Conservation (phyloP, 2,888 invertebrate species). For the Entomobrya proxima region DNA sequence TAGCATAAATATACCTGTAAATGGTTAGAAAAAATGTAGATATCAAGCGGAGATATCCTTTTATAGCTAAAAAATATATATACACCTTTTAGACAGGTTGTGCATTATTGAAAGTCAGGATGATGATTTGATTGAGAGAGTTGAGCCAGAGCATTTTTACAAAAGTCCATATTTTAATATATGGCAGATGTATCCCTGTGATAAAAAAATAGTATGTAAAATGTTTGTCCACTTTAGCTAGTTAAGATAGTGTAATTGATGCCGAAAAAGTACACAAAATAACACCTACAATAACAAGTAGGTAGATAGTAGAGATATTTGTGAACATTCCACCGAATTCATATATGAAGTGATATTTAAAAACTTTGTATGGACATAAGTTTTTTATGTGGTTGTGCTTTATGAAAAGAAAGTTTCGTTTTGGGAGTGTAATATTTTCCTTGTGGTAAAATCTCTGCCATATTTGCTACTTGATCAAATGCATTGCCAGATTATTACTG, state of each 20-base stretch:
- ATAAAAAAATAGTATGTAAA: too few species aligned
- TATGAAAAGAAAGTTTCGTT: too few species aligned
- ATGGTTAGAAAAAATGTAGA: constrained; percentile 43
- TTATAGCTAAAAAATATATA: constrained; percentile 21
- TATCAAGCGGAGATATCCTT: constrained; percentile 22
- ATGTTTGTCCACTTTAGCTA: constrained; percentile 18
- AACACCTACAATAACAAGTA: neutral
- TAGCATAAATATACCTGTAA: constrained; percentile 27
- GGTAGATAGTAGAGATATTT: too few species aligned
- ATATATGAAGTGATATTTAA: too few species aligned
- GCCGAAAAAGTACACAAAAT: neutral
- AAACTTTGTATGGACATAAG: too few species aligned
- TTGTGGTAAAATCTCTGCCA: too few species aligned
- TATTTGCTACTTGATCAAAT: too few species aligned
- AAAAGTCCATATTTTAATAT: neutral
- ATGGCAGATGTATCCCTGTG: constrained; percentile 10
- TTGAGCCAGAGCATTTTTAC: neutral
- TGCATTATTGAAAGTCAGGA: neutral
- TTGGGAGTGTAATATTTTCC: too few species aligned
- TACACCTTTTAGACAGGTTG: neutral
- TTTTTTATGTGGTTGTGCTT: too few species aligned
- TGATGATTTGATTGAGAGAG: neutral
- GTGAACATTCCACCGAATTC: too few species aligned
- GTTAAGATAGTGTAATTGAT: neutral
- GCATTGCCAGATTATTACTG: too few species aligned